A percentile compares a stretch with the other conserved stretches of the same genome.
These are phyloP conservation scores for Poecilia velifera DNA, from an alignment of 2,797 vertebrate species.

Conservation along the genomic window DNA sequence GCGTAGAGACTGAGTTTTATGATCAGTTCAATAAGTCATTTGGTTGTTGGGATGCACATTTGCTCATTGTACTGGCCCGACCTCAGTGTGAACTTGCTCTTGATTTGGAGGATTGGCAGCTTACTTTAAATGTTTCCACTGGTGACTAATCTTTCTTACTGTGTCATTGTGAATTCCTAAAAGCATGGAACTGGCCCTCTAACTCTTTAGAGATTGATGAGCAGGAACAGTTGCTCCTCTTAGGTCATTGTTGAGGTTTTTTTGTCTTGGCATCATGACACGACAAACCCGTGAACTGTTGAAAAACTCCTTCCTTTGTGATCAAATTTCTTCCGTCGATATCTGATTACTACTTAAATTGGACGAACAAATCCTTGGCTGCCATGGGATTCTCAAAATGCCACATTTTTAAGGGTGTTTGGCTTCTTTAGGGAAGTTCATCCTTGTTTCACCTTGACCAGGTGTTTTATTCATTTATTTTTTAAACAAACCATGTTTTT, in stretches of 20 bases:
- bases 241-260: constrained; percentile 1
- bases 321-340: background rate
- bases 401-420: background rate
- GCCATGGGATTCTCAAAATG: background rate
- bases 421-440: background rate
- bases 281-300: background rate
- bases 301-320: background rate
- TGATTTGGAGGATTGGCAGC: background rate
- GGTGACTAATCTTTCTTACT: background rate
- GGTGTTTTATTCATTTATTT: background rate
- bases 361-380: background rate
- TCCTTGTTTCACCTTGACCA: background rate
- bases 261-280: background rate
- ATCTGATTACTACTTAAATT: background rate
- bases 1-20: background rate
- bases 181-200: background rate
- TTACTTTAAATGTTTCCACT: constrained; percentile 1
- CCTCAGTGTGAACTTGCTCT: background rate
- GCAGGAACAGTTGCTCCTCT: constrained; percentile 3
- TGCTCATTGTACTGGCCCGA: background rate
- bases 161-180: constrained; percentile 1
- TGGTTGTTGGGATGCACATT: background rate
- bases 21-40: background rate
- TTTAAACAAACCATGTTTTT: background rate
- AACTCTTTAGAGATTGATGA: background rate